Base-by-base conservation (phyloP, 2,888 invertebrate species). In the Idaea biselata region DNA sequence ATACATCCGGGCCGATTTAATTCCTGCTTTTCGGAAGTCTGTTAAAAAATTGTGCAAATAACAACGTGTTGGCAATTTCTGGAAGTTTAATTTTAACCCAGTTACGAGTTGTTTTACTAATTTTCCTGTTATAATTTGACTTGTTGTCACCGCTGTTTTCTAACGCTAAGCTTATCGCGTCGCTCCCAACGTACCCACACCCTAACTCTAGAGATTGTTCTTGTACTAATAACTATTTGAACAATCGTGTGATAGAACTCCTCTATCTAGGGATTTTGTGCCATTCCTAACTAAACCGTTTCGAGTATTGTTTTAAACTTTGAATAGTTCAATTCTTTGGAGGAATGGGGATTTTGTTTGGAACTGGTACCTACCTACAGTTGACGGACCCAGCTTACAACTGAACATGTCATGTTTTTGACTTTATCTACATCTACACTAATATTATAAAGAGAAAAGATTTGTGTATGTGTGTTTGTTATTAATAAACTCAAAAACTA, bases 151-250 rank as follows among this genome's bases (percentile, higher is more conserved):
- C 25, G 25, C 25, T 25, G 25, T 11, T 44, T 44, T 14, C 11
- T 11, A 58, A 17, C 33, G 56, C 59, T 33, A 11, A 18, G 64
- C 59, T 33, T 18, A 16, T 62, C 69, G 72, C 72, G 68, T 58
- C 63, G 71, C 66, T 62, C 68, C 61, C 57, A 63, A 67, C 57
- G 8, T 55, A 53, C 60, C 16, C 59, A 7, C 54, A 58, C 25
- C 68, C 61, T 66, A 66, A 68, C 59, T 54, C 44, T 61, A 71
- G 71, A 70, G 66, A 67, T 62, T 61, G 69, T 70, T 74, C 73
- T 77, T 68, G 77, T 64, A 73, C 72, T 80, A 83, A 81, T 81
- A 80, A 80, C 78, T 79, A 79, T 80, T 80, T 74, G 76, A 81
- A 79, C 80, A 80, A 78, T 77, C 73, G 72, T 64, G 69, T 73